A percentile compares a stretch with the other conserved stretches of the same genome.
Evolutionary conservation across 2,797 vertebrate species (phyloP).

Genomic region (Hafferia zeledoni): DNA sequence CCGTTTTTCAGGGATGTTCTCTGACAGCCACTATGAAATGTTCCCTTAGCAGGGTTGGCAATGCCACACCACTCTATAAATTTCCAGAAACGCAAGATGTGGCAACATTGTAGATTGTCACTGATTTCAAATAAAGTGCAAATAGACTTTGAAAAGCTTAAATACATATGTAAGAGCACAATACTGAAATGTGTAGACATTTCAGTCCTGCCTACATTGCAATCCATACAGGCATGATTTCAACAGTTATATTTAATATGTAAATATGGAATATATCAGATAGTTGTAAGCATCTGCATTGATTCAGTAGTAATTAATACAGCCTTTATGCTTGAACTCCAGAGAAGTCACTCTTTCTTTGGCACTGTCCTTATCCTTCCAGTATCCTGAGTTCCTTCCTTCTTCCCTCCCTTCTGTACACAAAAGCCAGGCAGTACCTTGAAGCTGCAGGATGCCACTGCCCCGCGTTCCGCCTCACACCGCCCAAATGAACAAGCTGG

Average conservation of each 20-base stretch:
- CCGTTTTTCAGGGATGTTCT: neutral
- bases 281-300: slow-evolving; percentile 60
- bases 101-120: neutral
- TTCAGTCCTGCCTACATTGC: neutral
- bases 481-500: neutral
- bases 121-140: neutral
- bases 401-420: neutral
- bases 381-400: neutral
- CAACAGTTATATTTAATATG: neutral
- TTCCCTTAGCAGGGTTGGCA: neutral
- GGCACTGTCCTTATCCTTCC: neutral
- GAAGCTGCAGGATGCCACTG: neutral
- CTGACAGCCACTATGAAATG: neutral
- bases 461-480: neutral
- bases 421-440: neutral
- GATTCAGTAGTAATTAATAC: slow-evolving; percentile 51
- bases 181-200: neutral
- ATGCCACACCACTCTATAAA: neutral
- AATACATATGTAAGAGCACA: neutral
- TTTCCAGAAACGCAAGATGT: neutral
- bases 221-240: neutral
- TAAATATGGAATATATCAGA: slow-evolving; percentile 16
- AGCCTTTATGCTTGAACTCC: slow-evolving; percentile 14
- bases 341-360: neutral
- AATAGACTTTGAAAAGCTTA: neutral